Conservation (phyloP, 2,113 vertebrate species). For the Semnopithecus entellus region DNA sequence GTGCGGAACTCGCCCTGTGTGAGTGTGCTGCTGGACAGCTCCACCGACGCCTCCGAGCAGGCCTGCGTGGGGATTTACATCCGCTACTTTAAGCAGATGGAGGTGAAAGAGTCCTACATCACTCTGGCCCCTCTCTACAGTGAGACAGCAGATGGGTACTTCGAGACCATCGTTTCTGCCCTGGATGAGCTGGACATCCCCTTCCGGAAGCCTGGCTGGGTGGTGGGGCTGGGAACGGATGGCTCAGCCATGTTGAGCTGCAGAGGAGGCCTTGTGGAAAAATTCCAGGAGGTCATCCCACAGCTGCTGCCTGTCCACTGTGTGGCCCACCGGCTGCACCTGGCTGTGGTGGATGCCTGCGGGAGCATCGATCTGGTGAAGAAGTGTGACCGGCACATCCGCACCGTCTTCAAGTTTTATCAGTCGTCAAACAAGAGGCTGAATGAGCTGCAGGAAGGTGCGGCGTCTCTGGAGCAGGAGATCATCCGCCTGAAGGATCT, state of each 20-base stretch:
- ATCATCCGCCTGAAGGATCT: conserved; percentile 61
- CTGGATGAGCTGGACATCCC: conserved; percentile 72
- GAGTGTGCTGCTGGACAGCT: conserved; percentile 57
- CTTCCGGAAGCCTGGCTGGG: conserved; percentile 72
- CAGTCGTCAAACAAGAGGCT: conserved; percentile 66
- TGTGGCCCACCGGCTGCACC: conserved; percentile 63
- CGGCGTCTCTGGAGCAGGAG: conserved; percentile 45
- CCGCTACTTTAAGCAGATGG: conserved; percentile 59
- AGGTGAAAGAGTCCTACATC: conserved; percentile 69
- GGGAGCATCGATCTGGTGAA: conserved; percentile 52
- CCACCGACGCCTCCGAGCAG: neutral
- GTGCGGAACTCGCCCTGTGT: conserved; percentile 19
- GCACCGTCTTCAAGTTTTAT: conserved; percentile 70
- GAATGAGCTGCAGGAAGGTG: neutral
- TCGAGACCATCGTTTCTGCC: conserved; percentile 61
- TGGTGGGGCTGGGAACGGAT: conserved; percentile 64
- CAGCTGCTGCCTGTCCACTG: conserved; percentile 56
- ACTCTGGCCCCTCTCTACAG: conserved; percentile 57
- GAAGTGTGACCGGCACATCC: conserved; percentile 71
- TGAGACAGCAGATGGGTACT: conserved; percentile 62
- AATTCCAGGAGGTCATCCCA: conserved; percentile 62
- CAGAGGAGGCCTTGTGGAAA: conserved; percentile 41
- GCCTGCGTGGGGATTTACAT: conserved; percentile 60
- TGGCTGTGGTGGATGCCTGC: conserved; percentile 51
- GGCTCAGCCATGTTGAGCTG: conserved; percentile 30